Percentiles rank a stretch among this genome's conserved stretches.
Evolutionary conservation across 37 sponge, comb jelly and placozoan species (phyloP).

Genomic region (Beroe ovata): DNA sequence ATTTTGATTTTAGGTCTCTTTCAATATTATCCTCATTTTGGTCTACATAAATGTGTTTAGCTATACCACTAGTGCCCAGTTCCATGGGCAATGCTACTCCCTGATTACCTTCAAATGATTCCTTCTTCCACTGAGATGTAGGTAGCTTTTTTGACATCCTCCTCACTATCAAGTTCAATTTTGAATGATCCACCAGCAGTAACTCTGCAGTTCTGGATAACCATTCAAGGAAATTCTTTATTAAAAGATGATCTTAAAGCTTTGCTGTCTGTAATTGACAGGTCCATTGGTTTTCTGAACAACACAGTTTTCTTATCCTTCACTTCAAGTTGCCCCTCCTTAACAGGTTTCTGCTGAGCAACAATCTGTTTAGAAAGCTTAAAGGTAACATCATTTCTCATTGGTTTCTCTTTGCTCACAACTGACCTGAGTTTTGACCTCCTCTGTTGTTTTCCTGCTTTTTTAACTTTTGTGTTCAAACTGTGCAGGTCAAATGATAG

Average conservation of each 20-base stretch:
- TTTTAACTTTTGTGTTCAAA: no score
- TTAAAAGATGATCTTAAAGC: background rate
- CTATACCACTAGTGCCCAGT: background rate
- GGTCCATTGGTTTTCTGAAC: background rate
- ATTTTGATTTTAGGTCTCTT: background rate
- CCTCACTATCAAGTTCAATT: background rate
- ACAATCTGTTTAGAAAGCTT: no score
- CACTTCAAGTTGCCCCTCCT: no score
- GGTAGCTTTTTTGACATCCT: background rate
- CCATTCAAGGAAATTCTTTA: background rate
- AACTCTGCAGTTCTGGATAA: background rate
- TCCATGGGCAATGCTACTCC: background rate
- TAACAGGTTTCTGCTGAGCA: no score
- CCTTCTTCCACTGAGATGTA: background rate
- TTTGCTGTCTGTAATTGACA: background rate
- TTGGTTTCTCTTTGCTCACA: no score
- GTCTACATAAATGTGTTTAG: background rate
- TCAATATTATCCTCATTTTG: background rate
- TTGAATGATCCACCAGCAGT: conserved; percentile 2
- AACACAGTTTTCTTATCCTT: background rate
- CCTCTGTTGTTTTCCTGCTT: no score
- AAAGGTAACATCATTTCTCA: no score
- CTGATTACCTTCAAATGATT: background rate
- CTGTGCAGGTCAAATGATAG: no score
- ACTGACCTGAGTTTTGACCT: no score